Evolutionary conservation across 1,140 invertebrate species (phyloP), one percentile per base, ranked within the genome.

Genomic region (Conopomorpha cramerella): DNA sequence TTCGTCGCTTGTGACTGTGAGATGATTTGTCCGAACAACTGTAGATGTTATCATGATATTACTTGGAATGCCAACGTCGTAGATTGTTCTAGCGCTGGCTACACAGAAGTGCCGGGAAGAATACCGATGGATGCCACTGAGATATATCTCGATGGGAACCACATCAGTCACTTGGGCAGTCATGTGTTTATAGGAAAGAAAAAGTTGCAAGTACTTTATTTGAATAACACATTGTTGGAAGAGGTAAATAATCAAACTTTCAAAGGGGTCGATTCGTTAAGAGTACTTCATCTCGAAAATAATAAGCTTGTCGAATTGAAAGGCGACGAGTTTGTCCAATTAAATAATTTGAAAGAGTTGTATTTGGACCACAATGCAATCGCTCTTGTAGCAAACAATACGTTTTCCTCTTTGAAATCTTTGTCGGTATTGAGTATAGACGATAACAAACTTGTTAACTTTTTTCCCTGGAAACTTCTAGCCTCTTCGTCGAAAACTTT

Each of bases 81-180:
- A n/a, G 91, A 93, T 63, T 95, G 92, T 67, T 89, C 88, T 1
- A 85, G 83, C 39, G 83, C 85, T 11, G 85, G 83, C 3, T 90
- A 90, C 55, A 84, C 80, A 14, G 78, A 79, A 46, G 82, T 92
- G 10, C 91, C 91, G 0, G 83, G 85, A 37, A 82, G 87, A 45
- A 86, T 95, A 37, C 92, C 92, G 1, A 94, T 95, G 91, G 91
- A 95, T 61, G 89, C 90, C 8, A 93, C 91, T 7, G 89, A 92
- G 71, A 86, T 93, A 35, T 94, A 93, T 71, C 80, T 94, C 34
- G 92, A 94, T 60, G 91, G 91, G 4, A 93, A 93, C 57, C 82
- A 90, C 56, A 85, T 94, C 43, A 84, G 83, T 11, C 83, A 91
- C 52, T 72, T 94, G 4, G 85, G 86, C 16, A 91, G 88, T 56